Evolutionary conservation across 1,140 invertebrate genomes (phyloP), one percentile per base, ranked within the genome.

Genomic region (Chymomyza costata): DNA sequence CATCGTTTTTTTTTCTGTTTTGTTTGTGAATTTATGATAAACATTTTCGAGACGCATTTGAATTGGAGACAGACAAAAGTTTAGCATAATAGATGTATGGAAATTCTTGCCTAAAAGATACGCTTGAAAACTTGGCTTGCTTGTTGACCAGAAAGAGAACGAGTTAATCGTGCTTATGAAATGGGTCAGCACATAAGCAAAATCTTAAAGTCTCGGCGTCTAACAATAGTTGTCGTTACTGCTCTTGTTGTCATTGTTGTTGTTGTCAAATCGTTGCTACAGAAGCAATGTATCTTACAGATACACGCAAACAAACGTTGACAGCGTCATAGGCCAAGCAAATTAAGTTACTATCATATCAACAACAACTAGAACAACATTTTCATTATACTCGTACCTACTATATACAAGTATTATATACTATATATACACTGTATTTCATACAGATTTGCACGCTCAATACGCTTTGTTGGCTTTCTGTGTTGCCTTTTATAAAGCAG

Each of bases 101-200:
- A n/a, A n/a, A n/a, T n/a, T n/a, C n/a, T n/a, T n/a, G n/a, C n/a
- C n/a, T n/a, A n/a, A n/a, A n/a, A n/a, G n/a, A n/a, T n/a, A n/a
- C n/a, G n/a, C n/a, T n/a, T n/a, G n/a, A 21, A 11, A 58, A 69
- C 58, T 45, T 45, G 44, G 21, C 47, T 53, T 32, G 15, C 37
- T 51, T 51, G 34, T 43, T 47, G 45, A 16, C 37, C 40, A 60
- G 10, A 31, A 37, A 56, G 18, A 48, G 47, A 62, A 70, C 62
- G 28, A 78, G 62, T 70, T 66, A 71, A 66, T 59, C 57, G 32
- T 56, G 50, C 62, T 55, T 43, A 52, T 65, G 51, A 78, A 76
- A 58, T 78, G 65, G 66, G 71, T 66, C 66, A 78, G 66, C 52
- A 68, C 19, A 14, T 34, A 13, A 13, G n/a, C 37, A 16, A 28